Base-by-base conservation (phyloP, 2,113 vertebrate species). In the Phaethornis superciliosus region DNA sequence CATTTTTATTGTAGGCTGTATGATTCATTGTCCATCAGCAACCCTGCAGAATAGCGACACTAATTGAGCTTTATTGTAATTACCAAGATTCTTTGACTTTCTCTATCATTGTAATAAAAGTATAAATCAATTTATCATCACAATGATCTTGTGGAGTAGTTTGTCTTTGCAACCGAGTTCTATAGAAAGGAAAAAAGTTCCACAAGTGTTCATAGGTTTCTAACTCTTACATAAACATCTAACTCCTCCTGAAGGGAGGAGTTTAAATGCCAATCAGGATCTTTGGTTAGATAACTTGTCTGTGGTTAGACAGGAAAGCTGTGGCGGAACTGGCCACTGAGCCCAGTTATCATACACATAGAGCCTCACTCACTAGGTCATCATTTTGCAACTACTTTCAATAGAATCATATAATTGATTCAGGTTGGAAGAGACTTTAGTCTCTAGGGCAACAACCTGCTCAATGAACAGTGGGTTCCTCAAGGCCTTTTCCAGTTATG, bases 11-110 rank as follows among this genome's bases (percentile, higher is more conserved):
- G 79, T 9, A 76, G 17, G 15, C 18, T 72, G 8, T 27, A 28
- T 82, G 58, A 89, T 81, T 86, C 81, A 92, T 72, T 68, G 68
- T 62, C 63, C 49, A 20, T 87, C 58, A 95, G 26, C 27, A 93
- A 21, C 27, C 12, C 40, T 58, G 56, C 6, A 32, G 15, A 19
- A 32, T 17, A 75, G 15, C 10, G 75, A 33, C n/a, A 24, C 17
- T 63, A 87, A 77, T 30, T 72, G 70, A 90, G 69, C 22, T 26
- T 75, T 30, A 65, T 35, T 69, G 11, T 65, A 89, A 46, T 64
- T 79, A 71, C 69, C 21, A 81, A 81, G n/a, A 71, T 83, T 16
- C 10, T 94, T 78, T 86, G 32, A 70, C 27, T 81, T 78, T 88
- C 84, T 67, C 24, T 12, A 18, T 56, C 19, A 24, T 56, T 54